These are phyloP conservation scores for Lasioglossum pauxillum DNA, from an alignment of 2,888 invertebrate species.

Conservation along the genomic window DNA sequence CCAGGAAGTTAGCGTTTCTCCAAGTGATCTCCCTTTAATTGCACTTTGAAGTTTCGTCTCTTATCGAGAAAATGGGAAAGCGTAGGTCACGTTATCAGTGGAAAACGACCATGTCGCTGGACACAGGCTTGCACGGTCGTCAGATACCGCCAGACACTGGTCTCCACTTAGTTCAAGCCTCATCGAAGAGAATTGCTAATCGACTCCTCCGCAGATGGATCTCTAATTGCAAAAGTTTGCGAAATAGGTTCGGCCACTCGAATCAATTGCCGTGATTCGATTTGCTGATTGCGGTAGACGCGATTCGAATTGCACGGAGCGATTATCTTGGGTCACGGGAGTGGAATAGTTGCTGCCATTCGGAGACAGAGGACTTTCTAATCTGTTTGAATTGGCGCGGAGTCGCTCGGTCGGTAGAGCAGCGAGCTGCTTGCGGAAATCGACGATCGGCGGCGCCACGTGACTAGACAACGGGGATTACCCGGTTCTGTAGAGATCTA, in stretches of 20 bases:
- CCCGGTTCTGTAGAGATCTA: constrained; percentile 16
- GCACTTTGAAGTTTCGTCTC: constrained; percentile 40
- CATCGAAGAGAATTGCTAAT: constrained; percentile 57
- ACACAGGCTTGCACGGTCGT: constrained; percentile 61
- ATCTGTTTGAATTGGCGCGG: constrained; percentile 54
- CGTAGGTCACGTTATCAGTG: constrained; percentile 58
- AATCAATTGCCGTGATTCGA: constrained; percentile 56
- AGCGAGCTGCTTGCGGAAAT: constrained; percentile 3
- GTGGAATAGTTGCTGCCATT: constrained; percentile 44
- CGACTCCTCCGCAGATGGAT: constrained; percentile 48
- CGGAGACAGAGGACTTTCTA: neutral
- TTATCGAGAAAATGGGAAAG: constrained; percentile 53
- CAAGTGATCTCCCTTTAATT: constrained; percentile 37
- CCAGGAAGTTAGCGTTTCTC: neutral
- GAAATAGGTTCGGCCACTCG: constrained; percentile 29
- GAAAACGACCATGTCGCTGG: constrained; percentile 40
- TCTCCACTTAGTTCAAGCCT: constrained; percentile 73
- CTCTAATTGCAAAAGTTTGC: constrained; percentile 65
- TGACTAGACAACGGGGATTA: constrained; percentile 55
- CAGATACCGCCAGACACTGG: constrained; percentile 75
- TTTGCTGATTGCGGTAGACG: constrained; percentile 36
- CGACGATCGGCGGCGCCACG: constrained; percentile 63
- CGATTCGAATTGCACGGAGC: constrained; percentile 41
- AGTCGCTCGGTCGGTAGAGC: constrained; percentile 31
- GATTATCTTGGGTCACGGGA: constrained; percentile 7